Base-by-base conservation (phyloP, 2,113 vertebrate genomes). In the Scophthalmus maximus region DNA sequence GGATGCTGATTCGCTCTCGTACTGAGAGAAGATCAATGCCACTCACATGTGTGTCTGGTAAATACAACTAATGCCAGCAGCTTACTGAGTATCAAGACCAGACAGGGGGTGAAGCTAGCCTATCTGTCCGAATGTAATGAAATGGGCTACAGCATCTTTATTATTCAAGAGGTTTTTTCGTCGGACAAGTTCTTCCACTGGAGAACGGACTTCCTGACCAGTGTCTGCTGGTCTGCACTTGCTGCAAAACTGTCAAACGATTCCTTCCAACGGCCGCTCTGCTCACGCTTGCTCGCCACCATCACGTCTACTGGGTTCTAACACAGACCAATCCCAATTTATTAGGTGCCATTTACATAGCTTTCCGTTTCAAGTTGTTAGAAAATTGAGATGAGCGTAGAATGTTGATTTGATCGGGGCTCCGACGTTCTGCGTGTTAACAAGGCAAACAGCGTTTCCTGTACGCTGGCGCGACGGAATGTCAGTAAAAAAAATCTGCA, bases 371-470 rank as follows among this genome's bases (percentile, higher is more conserved):
- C 22, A 34, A 52, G 23, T 60, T 67, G 20, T 55, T 44, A 73
- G 32, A 56, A 40, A 50, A n/a, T 15, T 57, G 29, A 49, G n/a
- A 42, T 25, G 51, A 77, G 27, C 42, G 49, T 11, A 25, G 61
- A 46, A 26, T 6, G 22, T 5, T 20, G 38, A 79, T 72, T 36
- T 64, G 30, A 71, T 36, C 2, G 0, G 2, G 3, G 5, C 17
- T 78, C 20, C 22, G 25, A 68, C 42, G 53, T 40, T 47, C 23
- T 46, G n/a, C 36, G 15, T 46, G 20, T 69, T 29, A 46, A 46
- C 18, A 20, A 46, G 42, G 1, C 10, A 46, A 44, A 55, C 15
- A 12, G 30, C 27, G 36, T 68, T 60, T 3, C 23, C 29, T 49
- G 5, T 17, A n/a, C n/a, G 23, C 7, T 34, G 14, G 34, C 44